These are phyloP conservation scores for Prunella himalayana DNA, from an alignment of 2,113 vertebrate genomes.

Conservation along the genomic window DNA sequence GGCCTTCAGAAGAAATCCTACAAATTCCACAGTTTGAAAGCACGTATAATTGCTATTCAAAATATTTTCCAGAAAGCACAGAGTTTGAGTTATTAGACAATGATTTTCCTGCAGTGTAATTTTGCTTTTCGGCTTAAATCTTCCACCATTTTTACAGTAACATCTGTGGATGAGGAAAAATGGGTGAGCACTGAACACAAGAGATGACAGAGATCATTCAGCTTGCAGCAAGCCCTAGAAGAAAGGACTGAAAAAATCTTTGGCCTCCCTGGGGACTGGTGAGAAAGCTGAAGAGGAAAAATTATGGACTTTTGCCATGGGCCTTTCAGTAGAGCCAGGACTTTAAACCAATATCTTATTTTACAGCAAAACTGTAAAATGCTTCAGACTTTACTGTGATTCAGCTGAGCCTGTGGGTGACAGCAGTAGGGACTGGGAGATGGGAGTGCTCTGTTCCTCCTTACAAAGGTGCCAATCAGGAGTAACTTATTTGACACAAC, in stretches of 20 bases:
- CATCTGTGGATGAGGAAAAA: background rate
- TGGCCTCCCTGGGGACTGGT: background rate
- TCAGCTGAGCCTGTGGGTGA: background rate
- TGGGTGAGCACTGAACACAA: background rate
- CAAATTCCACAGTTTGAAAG: background rate
- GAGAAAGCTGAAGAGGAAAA: background rate
- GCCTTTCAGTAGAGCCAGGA: background rate
- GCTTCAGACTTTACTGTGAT: background rate
- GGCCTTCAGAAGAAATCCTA: background rate
- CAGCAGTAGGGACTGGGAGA: background rate
- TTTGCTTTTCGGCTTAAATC: background rate
- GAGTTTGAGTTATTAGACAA: background rate
- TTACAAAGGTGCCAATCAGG: background rate
- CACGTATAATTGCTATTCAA: background rate
- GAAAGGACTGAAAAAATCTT: background rate
- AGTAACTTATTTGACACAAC: background rate
- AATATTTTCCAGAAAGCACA: background rate
- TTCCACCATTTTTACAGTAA: background rate
- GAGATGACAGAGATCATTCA: background rate
- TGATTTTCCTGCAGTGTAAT: background rate
- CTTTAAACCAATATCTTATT: background rate
- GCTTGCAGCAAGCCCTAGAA: background rate
- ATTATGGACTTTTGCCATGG: background rate
- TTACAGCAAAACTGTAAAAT: background rate
- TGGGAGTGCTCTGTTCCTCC: background rate